Base-by-base conservation (phyloP, 2,888 invertebrate species). In the Amaurobius ferox region DNA sequence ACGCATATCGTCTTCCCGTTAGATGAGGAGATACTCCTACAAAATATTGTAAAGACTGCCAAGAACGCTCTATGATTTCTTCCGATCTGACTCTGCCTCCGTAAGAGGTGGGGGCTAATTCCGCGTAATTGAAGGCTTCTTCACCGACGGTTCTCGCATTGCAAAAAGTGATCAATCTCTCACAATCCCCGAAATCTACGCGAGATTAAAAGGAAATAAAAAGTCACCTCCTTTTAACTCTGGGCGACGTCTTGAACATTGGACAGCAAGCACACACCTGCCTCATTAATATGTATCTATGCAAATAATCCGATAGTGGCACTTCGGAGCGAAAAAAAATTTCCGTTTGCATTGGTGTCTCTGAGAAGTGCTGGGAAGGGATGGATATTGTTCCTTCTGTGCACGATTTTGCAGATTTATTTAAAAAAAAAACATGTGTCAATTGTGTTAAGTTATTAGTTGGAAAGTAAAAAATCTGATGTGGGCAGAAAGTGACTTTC, bases 271-370 rank as follows among this genome's bases (percentile, higher is more conserved):
- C 16, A 55, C 44, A 44, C 55, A 55, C 55, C 55, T 55, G 19
- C 23, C 23, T 55, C 55, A 55, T 55, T 55, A 55, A 55, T 55
- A 55, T 55, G 55, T n/a, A 55, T 55, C 55, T 55, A 55, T 55
- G 55, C 55, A 55, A 55, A 55, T 55, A 55, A 55, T n/a, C 16
- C 44, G 44, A 44, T 44, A 44, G 44, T 44, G 44, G 44, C 44
- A 44, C 44, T 16, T 44, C 44, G 2, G 13, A 16, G 16, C 2
- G 9, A 44, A 44, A 44, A 44, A 13, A 44, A 16, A 7, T 9
- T 35, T n/a, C n/a, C n/a, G n/a, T n/a, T n/a, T n/a, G n/a, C n/a
- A n/a, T n/a, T n/a, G n/a, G n/a, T n/a, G n/a, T n/a, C n/a, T n/a
- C n/a, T n/a, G n/a, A n/a, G n/a, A n/a, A n/a, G n/a, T n/a, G n/a